Conservation (phyloP, 2,113 vertebrate species). For the Zosterops pallidus region DNA sequence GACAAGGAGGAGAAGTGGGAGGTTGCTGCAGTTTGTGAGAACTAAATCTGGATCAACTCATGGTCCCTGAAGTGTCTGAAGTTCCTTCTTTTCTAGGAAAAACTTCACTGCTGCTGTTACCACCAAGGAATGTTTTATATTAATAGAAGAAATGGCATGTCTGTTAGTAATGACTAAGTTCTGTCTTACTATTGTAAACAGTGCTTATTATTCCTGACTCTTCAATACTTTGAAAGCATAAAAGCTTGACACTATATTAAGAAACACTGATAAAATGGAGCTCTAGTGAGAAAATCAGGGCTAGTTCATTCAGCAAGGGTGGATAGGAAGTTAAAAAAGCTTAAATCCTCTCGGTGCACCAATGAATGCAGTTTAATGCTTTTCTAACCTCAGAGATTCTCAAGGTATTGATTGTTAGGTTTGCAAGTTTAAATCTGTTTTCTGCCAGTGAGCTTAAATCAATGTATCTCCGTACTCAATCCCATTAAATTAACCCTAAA, state of each 20-base stretch:
- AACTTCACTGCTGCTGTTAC: not conserved
- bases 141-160: not conserved
- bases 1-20: not conserved
- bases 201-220: not conserved
- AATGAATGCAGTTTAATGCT: not conserved
- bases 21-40: rapidly evolving
- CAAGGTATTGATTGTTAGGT: not conserved
- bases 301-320: not conserved
- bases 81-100: slow-evolving; percentile 12
- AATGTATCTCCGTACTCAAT: not conserved
- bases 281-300: not conserved
- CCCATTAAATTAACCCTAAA: not conserved
- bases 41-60: not conserved
- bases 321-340: not conserved
- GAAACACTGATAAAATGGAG: not conserved
- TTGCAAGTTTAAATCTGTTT: not conserved
- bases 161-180: not conserved
- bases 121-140: not conserved
- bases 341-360: not conserved
- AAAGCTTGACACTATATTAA: not conserved
- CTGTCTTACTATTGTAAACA: not conserved
- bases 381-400: not conserved
- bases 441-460: not conserved
- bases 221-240: not conserved
- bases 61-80: not conserved